Percentiles rank a stretch among this genome's conserved stretches.
Evolutionary conservation across 2,113 vertebrate species (phyloP).

Genomic region (Sphyrna mokarran): DNA sequence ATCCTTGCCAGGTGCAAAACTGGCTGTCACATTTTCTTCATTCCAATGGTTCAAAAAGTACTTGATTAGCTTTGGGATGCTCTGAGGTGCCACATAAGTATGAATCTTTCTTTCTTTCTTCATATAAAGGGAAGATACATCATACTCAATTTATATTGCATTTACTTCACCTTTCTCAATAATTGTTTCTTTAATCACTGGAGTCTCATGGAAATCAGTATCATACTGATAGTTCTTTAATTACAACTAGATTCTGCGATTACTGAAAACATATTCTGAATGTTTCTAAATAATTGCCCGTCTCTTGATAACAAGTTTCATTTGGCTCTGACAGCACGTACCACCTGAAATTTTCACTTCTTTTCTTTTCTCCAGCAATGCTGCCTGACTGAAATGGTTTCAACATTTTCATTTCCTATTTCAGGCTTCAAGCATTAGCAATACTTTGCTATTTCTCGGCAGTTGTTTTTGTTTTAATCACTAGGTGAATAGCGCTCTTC

Average conservation of each 20-base stretch:
- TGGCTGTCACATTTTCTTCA: neutral
- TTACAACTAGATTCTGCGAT: neutral
- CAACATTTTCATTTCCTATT: neutral
- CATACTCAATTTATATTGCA: neutral
- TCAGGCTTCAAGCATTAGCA: neutral
- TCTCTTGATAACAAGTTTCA: neutral
- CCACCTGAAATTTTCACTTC: neutral
- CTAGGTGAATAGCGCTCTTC: too few relatives aligned
- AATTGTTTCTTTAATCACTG: neutral
- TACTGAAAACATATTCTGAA: neutral
- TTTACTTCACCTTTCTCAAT: neutral
- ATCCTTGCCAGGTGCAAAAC: neutral
- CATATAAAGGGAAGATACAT: neutral
- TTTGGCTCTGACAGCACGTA: neutral
- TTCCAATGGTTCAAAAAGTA: neutral
- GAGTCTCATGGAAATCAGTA: neutral
- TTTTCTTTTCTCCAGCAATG: neutral
- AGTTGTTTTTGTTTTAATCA: neutral
- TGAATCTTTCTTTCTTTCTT: neutral
- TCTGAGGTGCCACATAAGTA: neutral
- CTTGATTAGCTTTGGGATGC: neutral
- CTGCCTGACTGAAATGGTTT: neutral
- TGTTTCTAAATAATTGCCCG: neutral
- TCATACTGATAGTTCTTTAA: neutral
- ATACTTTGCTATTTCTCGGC: neutral